phyloP scores from a whole-genome alignment of 2,797 vertebrate species.

The Hybognathus amarus region DNA sequence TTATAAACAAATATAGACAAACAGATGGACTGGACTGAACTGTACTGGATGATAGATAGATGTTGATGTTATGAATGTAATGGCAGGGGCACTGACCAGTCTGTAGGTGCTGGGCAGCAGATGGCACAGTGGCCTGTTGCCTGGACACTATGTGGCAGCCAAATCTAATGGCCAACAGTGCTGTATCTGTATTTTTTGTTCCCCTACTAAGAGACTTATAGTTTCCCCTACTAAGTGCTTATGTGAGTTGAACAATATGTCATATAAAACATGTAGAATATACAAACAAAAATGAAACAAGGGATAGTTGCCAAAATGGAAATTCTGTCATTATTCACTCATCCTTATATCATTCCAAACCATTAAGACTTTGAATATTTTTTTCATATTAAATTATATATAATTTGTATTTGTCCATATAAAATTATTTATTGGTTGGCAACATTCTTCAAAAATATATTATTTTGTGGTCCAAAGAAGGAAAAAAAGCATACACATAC shows the following conservation, averaged over 20 bases:
- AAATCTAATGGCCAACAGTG: slow-evolving; percentile 40
- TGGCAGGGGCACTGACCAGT: neutral
- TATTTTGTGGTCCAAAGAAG: neutral
- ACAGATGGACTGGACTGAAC: no score
- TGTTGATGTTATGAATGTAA: neutral
- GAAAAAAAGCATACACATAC: neutral
- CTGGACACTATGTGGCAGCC: slow-evolving; percentile 21
- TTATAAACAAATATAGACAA: no score
- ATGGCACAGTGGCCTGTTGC: slow-evolving; percentile 46
- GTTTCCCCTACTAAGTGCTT: neutral
- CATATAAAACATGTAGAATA: neutral
- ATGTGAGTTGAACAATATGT: neutral
- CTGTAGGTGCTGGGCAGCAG: slow-evolving; percentile 49
- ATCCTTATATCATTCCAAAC: neutral
- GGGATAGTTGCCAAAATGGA: neutral
- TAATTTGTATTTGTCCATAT: neutral
- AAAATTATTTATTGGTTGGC: neutral
- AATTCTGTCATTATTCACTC: neutral
- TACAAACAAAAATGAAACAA: neutral
- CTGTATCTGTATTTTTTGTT: neutral
- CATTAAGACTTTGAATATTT: neutral
- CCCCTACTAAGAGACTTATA: neutral
- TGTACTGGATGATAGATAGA: neutral
- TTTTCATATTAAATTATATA: neutral
- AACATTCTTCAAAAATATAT: neutral